Conservation (phyloP, 2,113 vertebrate genomes). For the Pachycephala philippinensis region DNA sequence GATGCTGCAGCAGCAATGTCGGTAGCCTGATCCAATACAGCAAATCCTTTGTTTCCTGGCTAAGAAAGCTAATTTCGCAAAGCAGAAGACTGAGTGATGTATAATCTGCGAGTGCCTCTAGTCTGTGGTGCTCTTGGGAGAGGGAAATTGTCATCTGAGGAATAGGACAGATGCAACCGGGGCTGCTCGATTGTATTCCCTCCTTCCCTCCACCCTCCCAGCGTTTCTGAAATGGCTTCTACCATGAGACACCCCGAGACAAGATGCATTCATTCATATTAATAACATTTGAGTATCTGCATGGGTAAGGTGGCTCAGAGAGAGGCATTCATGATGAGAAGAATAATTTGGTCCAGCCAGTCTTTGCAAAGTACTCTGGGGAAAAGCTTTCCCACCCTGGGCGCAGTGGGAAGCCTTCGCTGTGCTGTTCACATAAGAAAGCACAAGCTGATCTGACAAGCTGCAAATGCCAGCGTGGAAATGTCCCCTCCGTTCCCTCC, state of each 20-base stretch:
- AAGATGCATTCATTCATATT: constrained; percentile 57
- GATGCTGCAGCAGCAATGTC: constrained; percentile 21
- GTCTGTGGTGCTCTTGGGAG: constrained; percentile 32
- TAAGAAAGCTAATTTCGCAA: constrained; percentile 35
- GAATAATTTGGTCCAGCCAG: constrained; percentile 49
- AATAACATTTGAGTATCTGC: constrained; percentile 45
- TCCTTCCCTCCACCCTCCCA: constrained; percentile 26
- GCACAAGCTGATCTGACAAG: constrained; percentile 1
- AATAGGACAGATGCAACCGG: not conserved
- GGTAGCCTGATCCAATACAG: not conserved
- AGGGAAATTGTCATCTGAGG: constrained; percentile 14
- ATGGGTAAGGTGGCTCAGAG: constrained; percentile 39
- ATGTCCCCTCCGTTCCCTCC: not conserved
- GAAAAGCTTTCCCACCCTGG: constrained; percentile 34
- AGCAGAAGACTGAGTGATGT: not conserved
- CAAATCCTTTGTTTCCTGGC: constrained; percentile 53
- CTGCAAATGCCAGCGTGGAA: not conserved
- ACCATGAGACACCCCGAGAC: constrained; percentile 15
- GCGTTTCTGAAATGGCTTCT: constrained; percentile 41
- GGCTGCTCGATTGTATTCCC: not conserved
- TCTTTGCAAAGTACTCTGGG: constrained; percentile 25
- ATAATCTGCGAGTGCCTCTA: not conserved
- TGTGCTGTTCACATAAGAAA: not conserved
- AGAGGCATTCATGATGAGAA: constrained; percentile 42
- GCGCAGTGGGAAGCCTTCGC: not conserved